A percentile compares a stretch with the other conserved stretches of the same genome.
Evolutionary conservation across 1,140 invertebrate genomes (phyloP).

Genomic region (Cyrtorhinus lividipennis): DNA sequence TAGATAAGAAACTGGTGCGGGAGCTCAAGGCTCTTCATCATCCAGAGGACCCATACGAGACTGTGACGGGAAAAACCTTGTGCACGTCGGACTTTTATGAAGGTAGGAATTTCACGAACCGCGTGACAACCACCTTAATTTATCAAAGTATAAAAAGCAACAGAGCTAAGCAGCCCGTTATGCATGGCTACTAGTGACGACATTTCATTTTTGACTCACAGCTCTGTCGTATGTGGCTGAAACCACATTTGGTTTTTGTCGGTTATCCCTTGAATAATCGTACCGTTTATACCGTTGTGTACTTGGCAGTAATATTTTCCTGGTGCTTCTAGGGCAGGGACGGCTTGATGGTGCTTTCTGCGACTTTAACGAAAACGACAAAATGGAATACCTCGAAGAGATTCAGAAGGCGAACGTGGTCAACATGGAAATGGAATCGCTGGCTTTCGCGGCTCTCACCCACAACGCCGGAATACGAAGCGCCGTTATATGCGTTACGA

Average conservation of each 20-base stretch:
- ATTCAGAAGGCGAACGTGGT: conserved; percentile 65
- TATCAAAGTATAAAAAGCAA: conserved; percentile 8
- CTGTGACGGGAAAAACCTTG: conserved; percentile 80
- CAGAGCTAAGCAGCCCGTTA: no score
- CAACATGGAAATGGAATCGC: conserved; percentile 97
- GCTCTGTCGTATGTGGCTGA: no score
- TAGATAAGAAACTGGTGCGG: conserved; percentile 62
- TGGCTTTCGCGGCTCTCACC: conserved; percentile 83
- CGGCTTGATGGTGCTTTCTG: conserved; percentile 94
- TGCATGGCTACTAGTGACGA: no score
- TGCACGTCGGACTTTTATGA: conserved; percentile 97
- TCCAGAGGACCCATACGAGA: conserved; percentile 69
- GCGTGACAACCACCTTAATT: conserved; percentile 12
- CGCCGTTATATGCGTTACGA: conserved; percentile 81
- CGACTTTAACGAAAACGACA: conserved; percentile 78
- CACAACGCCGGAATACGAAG: conserved; percentile 86
- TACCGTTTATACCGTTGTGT: no score
- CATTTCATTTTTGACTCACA: no score
- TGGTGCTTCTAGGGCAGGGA: conserved; percentile 34
- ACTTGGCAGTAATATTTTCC: no score
- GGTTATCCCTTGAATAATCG: no score
- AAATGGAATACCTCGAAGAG: conserved; percentile 70
- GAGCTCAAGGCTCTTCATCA: conserved; percentile 60
- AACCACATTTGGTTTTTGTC: no score
- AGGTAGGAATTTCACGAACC: conserved; percentile 52